Evolutionary conservation across 2,797 vertebrate species (phyloP).

Genomic region (Miichthys miiuy): DNA sequence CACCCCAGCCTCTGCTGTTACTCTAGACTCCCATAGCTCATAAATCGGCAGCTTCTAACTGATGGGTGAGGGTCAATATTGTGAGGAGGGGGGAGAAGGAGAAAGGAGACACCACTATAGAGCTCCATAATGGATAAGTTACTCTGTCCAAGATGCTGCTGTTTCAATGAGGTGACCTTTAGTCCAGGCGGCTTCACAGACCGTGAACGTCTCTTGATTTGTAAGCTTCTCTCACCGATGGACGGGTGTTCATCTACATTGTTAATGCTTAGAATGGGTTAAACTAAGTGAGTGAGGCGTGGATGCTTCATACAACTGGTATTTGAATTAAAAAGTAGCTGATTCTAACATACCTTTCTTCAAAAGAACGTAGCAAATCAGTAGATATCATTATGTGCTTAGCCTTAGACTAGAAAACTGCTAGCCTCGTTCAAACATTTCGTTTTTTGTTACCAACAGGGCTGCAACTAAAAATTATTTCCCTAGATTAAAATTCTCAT

Average conservation of each 20-base stretch:
- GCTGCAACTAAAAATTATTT: background rate
- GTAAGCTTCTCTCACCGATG: background rate
- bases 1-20: slow-evolving; percentile 39
- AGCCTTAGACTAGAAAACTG: background rate
- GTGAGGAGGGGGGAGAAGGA: slow-evolving; percentile 42
- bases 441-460: background rate
- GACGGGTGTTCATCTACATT: background rate
- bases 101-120: slow-evolving; percentile 50
- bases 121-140: slow-evolving; percentile 59
- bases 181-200: slow-evolving; percentile 37
- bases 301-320: background rate
- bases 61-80: slow-evolving; percentile 74
- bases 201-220: background rate
- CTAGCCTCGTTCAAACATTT: background rate
- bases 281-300: background rate
- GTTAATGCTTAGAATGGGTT: slow-evolving; percentile 15
- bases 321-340: background rate
- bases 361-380: background rate
- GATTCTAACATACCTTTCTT: background rate
- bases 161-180: slow-evolving; percentile 55
- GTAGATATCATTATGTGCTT: background rate
- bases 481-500: too few relatives aligned
- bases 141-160: slow-evolving; percentile 43
- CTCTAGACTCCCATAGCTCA: slow-evolving; percentile 69
- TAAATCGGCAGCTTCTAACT: slow-evolving; percentile 43